Conservation (phyloP, 2,113 vertebrate species). For the Cephalopholis sonnerati region DNA sequence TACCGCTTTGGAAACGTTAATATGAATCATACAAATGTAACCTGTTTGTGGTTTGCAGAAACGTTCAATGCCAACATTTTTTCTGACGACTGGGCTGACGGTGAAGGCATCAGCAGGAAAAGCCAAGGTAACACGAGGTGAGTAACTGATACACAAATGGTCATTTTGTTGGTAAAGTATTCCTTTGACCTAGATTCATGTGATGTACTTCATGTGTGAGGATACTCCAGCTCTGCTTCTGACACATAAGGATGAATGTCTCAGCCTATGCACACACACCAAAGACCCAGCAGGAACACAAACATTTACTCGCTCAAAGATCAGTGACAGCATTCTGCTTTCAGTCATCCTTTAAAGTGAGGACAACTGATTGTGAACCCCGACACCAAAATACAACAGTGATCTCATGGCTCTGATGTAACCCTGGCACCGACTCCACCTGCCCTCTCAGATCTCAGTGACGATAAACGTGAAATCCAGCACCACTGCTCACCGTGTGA, state of each 20-base stretch:
- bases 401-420: slow-evolving; percentile 43
- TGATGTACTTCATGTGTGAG: neutral
- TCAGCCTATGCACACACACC: neutral
- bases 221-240: neutral
- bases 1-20: too few relatives aligned
- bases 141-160: too few relatives aligned
- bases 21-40: too few relatives aligned
- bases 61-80: too few relatives aligned
- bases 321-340: neutral
- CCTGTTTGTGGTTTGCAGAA: too few relatives aligned
- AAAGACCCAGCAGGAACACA: slow-evolving; percentile 14
- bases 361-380: slow-evolving; percentile 18
- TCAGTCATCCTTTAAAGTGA: neutral
- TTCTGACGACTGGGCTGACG: too few relatives aligned
- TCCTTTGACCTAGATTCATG: slow-evolving; percentile 32
- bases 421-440: slow-evolving; percentile 11
- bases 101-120: too few relatives aligned
- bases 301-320: neutral
- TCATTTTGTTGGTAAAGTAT: too few relatives aligned
- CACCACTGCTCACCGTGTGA: slow-evolving; percentile 62
- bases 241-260: slow-evolving; percentile 6
- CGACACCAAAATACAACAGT: slow-evolving; percentile 23
- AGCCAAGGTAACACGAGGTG: too few relatives aligned
- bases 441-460: slow-evolving; percentile 20
- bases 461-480: slow-evolving; percentile 29